These are phyloP conservation scores for Zophobas morio DNA, from an alignment of 1,140 invertebrate species.

Conservation along the genomic window DNA sequence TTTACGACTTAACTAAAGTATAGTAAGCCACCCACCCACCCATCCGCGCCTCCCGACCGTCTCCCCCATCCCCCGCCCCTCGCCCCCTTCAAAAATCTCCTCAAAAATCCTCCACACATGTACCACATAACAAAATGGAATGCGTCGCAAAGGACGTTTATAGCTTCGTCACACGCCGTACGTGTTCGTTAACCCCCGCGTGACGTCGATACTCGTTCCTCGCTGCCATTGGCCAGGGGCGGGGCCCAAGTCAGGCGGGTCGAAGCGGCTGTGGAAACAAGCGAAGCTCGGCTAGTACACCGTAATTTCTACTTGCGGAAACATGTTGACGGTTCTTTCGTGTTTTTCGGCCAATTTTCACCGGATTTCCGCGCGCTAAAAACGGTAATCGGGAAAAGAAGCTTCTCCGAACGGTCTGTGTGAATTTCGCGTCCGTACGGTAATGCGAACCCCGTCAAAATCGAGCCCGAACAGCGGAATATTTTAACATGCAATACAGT, in stretches of 20 bases:
- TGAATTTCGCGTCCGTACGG: slow-evolving; percentile 59
- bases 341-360: slow-evolving; percentile 47
- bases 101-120: slow-evolving; percentile 50
- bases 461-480: slow-evolving; percentile 56
- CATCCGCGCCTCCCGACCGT: not conserved
- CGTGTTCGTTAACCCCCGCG: slow-evolving; percentile 56
- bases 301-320: slow-evolving; percentile 57
- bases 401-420: slow-evolving; percentile 46
- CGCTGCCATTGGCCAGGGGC: slow-evolving; percentile 63
- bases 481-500: slow-evolving; percentile 64
- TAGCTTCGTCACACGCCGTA: slow-evolving; percentile 45
- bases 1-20: slow-evolving; percentile 7
- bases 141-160: slow-evolving; percentile 55
- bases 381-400: slow-evolving; percentile 51
- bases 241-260: slow-evolving; percentile 64
- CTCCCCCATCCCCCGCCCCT: not conserved
- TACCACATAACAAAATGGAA: slow-evolving; percentile 65
- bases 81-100: slow-evolving; percentile 34
- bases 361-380: slow-evolving; percentile 51
- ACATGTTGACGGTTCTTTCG: slow-evolving; percentile 55
- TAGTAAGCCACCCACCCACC: slow-evolving; percentile 45
- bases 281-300: slow-evolving; percentile 59
- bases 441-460: slow-evolving; percentile 54
- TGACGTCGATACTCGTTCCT: slow-evolving; percentile 62
- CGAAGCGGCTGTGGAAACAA: slow-evolving; percentile 55